A percentile compares a stretch with the other conserved stretches of the same genome.
These are phyloP conservation scores for Propithecus coquereli DNA, from an alignment of 2,113 vertebrate genomes.

Conservation along the genomic window DNA sequence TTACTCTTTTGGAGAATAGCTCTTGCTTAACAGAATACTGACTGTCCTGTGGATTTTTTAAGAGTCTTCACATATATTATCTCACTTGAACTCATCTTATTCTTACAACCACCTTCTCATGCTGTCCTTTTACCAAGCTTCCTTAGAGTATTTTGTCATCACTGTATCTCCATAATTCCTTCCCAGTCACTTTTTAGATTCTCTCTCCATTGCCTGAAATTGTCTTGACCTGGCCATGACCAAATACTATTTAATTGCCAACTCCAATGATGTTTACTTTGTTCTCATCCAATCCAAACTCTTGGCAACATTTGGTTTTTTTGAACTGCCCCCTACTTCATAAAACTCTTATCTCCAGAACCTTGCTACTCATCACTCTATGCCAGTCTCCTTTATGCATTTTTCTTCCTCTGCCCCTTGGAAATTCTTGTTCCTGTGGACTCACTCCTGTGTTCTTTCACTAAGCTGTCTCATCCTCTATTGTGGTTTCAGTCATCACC, in stretches of 20 bases:
- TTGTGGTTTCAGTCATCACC: slow-evolving; percentile 6
- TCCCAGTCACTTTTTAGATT: not conserved
- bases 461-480: not conserved
- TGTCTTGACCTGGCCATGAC: slow-evolving; percentile 1
- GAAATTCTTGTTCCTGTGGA: not conserved
- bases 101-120: not conserved
- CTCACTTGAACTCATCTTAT: slow-evolving; percentile 41
- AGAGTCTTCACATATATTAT: slow-evolving; percentile 2
- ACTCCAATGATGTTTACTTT: not conserved
- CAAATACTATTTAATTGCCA: not conserved
- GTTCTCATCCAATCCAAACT: not conserved
- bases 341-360: not conserved
- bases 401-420: not conserved
- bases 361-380: not conserved
- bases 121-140: not conserved
- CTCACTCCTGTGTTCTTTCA: not conserved
- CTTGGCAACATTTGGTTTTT: not conserved
- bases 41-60: slow-evolving; percentile 10
- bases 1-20: not conserved
- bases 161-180: not conserved
- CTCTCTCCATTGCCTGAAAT: not conserved
- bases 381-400: not conserved
- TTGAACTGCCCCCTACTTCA: not conserved
- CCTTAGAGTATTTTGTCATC: slow-evolving; percentile 4
- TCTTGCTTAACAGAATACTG: slow-evolving; percentile 41